Base-by-base conservation (phyloP, 2,113 vertebrate genomes). In the Sus scrofa region DNA sequence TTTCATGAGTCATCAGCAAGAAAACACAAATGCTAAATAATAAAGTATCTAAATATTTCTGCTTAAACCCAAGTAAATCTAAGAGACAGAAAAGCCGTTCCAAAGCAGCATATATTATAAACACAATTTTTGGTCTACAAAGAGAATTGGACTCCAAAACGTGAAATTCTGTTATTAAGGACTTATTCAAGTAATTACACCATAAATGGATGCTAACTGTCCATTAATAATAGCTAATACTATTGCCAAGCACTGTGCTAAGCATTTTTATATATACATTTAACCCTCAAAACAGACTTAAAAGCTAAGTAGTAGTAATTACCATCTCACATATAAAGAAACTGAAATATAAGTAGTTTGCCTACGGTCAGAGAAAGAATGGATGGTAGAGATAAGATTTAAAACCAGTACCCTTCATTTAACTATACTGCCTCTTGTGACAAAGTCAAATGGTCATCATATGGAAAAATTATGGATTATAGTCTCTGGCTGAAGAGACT, bases 1-100 rank as follows among this genome's bases (percentile, higher is more conserved):
- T 88, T 89, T 79, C 68, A 88, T 11, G 6, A 74, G 32, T 92
- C 92, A 93, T 11, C n/a, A 86, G 7, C 44, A 94, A 27, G 22
- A 94, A 92, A 91, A 94, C 58, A 84, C 8, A 96, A 92, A 94
- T 18, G 2, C n/a, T 60, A 73, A 83, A 79, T 93, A 44, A 94
- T n/a, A n/a, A 96, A 86, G n/a, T 74, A 91, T n/a, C 34, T 77
- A 77, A 87, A 32, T 94, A 90, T 52, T 90, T 81, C 32, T 84
- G 14, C 39, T 89, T 84, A 89, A 87, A 82, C 54, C 32, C 58
- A 86, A 52, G 54, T 15, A 78, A 84, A 83, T 84, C 44, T 37
- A 78, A 87, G n/a, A 81, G n/a, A 87, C 34, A 96, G 44, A 85
- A 91, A 74, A 92, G 5, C n/a, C 82, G 30, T 18, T 77, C 58